Conservation (phyloP, 30 jellyfish, hydroid and myxozoan species). For the Aurelia sp. region DNA sequence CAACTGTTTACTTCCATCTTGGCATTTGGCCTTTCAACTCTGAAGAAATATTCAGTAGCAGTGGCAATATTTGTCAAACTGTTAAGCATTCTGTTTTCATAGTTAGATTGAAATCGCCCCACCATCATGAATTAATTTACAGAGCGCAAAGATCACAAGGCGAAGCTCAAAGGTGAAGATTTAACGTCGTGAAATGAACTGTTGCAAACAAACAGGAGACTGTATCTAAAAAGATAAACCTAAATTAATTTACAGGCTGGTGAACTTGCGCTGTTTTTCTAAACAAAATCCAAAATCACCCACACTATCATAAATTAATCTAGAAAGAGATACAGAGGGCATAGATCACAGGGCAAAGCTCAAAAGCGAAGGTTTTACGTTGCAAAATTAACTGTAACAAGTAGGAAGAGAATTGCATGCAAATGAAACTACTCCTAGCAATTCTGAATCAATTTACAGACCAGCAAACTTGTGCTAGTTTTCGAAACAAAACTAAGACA, state of each 20-base stretch:
- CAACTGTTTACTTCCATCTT: conserved; percentile 56
- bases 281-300: no score
- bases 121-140: background rate
- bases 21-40: conserved; percentile 60
- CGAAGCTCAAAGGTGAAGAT: background rate
- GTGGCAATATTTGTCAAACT: conserved; percentile 54
- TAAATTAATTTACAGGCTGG: no score
- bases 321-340: no score
- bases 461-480: background rate
- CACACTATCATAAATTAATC: no score
- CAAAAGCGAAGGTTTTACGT: no score
- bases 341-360: no score
- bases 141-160: conserved; percentile 16
- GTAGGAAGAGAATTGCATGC: no score
- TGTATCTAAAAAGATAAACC: no score
- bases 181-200: conserved; percentile 2
- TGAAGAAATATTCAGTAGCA: conserved; percentile 57
- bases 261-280: no score
- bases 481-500: background rate
- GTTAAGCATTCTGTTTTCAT: conserved; percentile 41
- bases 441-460: no score
- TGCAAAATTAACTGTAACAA: no score
- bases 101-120: conserved; percentile 17
- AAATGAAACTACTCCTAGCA: no score
- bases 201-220: background rate